Conservation (phyloP, 1,140 invertebrate genomes). For the Drosophila erecta region DNA sequence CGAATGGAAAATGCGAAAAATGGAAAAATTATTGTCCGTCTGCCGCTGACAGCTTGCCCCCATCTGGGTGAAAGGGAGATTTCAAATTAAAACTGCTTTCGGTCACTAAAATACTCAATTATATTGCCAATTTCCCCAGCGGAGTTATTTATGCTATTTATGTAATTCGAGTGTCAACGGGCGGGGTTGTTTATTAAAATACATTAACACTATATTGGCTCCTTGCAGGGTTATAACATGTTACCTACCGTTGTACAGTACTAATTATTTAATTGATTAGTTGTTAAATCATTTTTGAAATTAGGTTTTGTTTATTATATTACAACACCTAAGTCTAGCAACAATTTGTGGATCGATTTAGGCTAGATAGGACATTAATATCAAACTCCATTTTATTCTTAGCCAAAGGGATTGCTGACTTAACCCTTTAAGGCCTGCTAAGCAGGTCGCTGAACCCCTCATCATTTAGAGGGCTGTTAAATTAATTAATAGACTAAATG, state of each 20-base stretch:
- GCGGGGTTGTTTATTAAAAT: background rate
- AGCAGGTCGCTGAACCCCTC: background rate
- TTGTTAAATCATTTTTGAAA: too few relatives aligned
- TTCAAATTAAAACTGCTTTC: constrained; percentile 21
- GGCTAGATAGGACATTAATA: too few relatives aligned
- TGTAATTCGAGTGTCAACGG: background rate
- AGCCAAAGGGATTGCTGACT: background rate
- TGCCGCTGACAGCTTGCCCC: constrained; percentile 25
- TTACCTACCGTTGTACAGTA: too few relatives aligned
- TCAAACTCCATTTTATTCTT: background rate
- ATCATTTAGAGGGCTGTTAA: constrained; percentile 1
- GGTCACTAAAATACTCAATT: constrained; percentile 23
- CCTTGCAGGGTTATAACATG: too few relatives aligned
- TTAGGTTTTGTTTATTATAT: too few relatives aligned
- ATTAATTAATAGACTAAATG: constrained; percentile 16
- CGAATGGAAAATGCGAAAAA: constrained; percentile 16
- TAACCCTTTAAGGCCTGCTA: background rate
- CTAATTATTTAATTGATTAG: too few relatives aligned
- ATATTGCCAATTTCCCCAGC: constrained; percentile 14
- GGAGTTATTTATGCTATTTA: constrained; percentile 7
- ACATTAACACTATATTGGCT: background rate
- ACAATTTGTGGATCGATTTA: too few relatives aligned
- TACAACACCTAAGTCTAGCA: too few relatives aligned
- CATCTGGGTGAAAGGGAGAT: constrained; percentile 4
- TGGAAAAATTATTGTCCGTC: constrained; percentile 30